Percentiles rank a stretch among this genome's conserved stretches.
Conservation (phyloP, 2,797 vertebrate genomes). For the Helarctos malayanus region DNA sequence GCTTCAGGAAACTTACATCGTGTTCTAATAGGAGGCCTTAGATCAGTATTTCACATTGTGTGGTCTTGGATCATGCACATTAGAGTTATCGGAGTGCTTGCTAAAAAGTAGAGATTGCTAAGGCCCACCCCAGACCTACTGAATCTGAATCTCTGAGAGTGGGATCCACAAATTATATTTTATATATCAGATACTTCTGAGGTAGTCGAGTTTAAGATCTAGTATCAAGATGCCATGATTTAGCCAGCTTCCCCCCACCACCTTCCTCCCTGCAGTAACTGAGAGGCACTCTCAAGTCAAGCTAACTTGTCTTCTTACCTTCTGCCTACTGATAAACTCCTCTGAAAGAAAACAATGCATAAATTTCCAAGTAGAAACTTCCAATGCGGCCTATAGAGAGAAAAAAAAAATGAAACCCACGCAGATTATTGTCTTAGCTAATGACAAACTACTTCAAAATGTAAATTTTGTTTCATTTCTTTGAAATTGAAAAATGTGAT, state of each 20-base stretch:
- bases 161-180: neutral
- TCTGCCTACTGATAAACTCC: slow-evolving; percentile 32
- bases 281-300: neutral
- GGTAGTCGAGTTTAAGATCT: neutral
- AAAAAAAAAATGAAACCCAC: neutral
- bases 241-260: neutral
- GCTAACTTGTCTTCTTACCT: slow-evolving; percentile 8
- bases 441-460: slow-evolving; percentile 69
- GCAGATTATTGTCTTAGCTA: slow-evolving; percentile 59
- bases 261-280: neutral
- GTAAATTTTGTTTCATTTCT: slow-evolving; percentile 83
- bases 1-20: neutral
- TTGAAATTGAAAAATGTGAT: slow-evolving; percentile 80
- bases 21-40: neutral
- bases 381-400: slow-evolving; percentile 1
- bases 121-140: neutral
- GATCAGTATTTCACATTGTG: neutral
- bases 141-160: neutral
- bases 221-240: neutral
- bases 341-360: slow-evolving; percentile 32
- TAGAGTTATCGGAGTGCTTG: neutral
- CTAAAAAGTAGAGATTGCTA: neutral
- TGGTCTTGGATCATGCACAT: neutral
- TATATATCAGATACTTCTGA: neutral
- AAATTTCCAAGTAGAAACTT: slow-evolving; percentile 61